Evolutionary conservation across 2,797 vertebrate genomes (phyloP).

Genomic region (Hypotaenidia philippensis): DNA sequence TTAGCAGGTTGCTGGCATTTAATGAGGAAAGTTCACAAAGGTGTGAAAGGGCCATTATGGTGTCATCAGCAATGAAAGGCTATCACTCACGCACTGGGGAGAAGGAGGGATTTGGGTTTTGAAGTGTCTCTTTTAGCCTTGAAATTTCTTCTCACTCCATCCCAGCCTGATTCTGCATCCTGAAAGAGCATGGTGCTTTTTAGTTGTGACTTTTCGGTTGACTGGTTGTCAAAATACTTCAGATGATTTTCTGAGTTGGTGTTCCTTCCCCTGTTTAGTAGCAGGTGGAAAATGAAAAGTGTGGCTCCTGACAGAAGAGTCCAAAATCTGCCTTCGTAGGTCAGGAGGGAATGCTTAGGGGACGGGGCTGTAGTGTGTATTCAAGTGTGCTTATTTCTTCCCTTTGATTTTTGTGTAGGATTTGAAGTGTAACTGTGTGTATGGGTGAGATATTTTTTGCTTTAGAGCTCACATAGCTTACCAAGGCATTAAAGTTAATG

Average conservation of each 20-base stretch:
- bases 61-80: neutral
- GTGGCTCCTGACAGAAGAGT: neutral
- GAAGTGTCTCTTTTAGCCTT: neutral
- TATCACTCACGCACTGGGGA: neutral
- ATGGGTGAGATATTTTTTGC: fast-evolving
- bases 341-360: neutral
- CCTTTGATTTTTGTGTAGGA: neutral
- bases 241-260: neutral
- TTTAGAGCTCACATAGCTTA: neutral
- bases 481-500: neutral
- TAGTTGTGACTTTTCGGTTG: neutral
- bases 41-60: constrained; percentile 20
- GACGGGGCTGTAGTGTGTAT: neutral
- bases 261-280: neutral
- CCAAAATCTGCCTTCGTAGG: neutral
- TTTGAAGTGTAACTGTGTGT: neutral
- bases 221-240: neutral
- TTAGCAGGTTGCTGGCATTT: constrained; percentile 4
- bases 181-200: neutral
- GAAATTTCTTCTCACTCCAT: neutral
- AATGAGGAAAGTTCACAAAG: constrained; percentile 18
- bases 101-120: neutral
- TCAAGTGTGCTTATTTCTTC: neutral
- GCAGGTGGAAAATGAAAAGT: neutral
- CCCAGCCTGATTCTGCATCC: neutral